Base-by-base conservation (phyloP, 2,888 invertebrate genomes). In the Leucania comma region DNA sequence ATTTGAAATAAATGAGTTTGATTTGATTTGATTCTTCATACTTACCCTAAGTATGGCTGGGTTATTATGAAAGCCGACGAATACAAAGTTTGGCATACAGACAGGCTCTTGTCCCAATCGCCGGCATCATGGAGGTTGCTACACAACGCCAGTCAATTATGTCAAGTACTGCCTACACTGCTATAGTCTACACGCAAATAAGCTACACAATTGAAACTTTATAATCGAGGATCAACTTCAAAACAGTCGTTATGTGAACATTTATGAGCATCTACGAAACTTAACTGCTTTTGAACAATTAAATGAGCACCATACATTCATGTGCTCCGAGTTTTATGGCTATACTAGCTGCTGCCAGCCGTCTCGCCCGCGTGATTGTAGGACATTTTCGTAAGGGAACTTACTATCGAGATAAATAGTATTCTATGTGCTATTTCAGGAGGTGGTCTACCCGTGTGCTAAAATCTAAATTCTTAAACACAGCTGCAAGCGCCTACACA, bases 41-140 rank as follows among this genome's bases (percentile, higher is more conserved):
- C 6, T 69, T 51, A 48, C 46, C 46, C 46, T 46, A n/a, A 38
- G 17, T 17, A 29, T 38, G 20, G 26, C 6, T 20, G 29, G 54
- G 46, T 58, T 51, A 58, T 58, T 51, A 58, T 17, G 24, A 67
- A 54, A 50, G 17, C 35, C 51, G 64, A 58, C 42, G 22, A 64
- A 48, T 68, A 83, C 80, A 83, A 91, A 90, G 88, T 91, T 90
- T 90, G 74, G 78, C 84, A 88, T 87, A 86, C 87, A 83, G 84
- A 80, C 83, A 86, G 86, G 78, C 85, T 81, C 87, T 87, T 86
- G 81, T 86, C 82, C 78, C 80, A 83, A 86, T 85, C 84, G 72
- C 81, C 83, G 82, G 80, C 85, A 87, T 80, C 53, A 57, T 56
- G 17, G 17, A 63, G 60, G 50, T 60, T 56, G 68, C 67, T 78